phyloP scores from a whole-genome alignment of 2,797 vertebrate genomes.

The Manis pentadactyla region DNA sequence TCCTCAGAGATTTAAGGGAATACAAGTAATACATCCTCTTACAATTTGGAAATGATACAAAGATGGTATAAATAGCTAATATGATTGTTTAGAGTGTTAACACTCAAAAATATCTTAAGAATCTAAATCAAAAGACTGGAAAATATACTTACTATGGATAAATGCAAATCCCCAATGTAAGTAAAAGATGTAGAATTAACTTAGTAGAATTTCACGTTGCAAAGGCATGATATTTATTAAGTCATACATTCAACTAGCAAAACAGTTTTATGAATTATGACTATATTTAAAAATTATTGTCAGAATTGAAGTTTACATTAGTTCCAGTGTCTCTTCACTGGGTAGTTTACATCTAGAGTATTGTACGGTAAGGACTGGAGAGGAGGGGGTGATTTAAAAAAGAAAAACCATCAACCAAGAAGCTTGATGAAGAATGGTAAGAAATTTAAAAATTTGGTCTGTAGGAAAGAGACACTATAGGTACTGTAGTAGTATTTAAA shows the following conservation, averaged over 20 bases:
- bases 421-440: not conserved
- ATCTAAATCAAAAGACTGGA: not conserved
- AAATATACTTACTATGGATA: not conserved
- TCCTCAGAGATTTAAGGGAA: constrained; percentile 55
- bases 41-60: constrained; percentile 60
- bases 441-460: not conserved
- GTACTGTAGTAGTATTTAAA: not conserved
- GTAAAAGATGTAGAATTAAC: not conserved
- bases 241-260: not conserved
- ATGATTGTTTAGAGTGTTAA: not conserved
- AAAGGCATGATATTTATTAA: not conserved
- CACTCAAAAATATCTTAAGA: not conserved
- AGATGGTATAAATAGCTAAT: constrained; percentile 1
- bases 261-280: not conserved
- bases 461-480: not conserved
- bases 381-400: not conserved
- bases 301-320: not conserved
- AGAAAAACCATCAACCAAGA: not conserved
- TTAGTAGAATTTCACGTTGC: not conserved
- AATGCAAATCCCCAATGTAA: not conserved
- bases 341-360: not conserved
- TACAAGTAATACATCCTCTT: constrained; percentile 53
- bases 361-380: too few species aligned
- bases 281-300: not conserved
- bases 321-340: not conserved